phyloP scores from a whole-genome alignment of 2,888 invertebrate species.

The Eupeodes latifasciatus region DNA sequence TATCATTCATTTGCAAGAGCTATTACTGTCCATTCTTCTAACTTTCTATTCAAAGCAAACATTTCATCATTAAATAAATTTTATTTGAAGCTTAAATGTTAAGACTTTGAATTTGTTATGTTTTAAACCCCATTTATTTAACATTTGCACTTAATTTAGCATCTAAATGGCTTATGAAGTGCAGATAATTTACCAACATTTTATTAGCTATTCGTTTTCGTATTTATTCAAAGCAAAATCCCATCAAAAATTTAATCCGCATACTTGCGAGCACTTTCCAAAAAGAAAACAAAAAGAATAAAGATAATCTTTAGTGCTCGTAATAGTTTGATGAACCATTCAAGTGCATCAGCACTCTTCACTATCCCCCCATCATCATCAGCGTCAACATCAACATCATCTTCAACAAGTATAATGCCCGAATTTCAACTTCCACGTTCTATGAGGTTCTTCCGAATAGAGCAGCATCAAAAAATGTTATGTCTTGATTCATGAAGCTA shows the following conservation, averaged over 20 bases:
- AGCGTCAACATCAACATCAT: background rate
- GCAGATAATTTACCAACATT: background rate
- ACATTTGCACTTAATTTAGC: background rate
- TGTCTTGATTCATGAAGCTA: slow-evolving; percentile 14
- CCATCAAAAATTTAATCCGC: slow-evolving; percentile 1
- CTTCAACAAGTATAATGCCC: background rate
- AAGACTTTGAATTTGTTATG: too few relatives aligned
- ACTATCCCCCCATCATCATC: background rate
- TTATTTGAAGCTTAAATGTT: too few relatives aligned
- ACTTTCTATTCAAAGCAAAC: too few relatives aligned
- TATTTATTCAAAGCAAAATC: background rate
- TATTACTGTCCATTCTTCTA: too few relatives aligned
- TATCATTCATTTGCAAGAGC: too few relatives aligned
- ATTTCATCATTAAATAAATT: too few relatives aligned
- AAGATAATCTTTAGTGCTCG: slow-evolving; percentile 40
- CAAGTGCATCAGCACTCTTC: background rate
- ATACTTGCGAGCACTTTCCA: background rate
- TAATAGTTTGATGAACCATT: slow-evolving; percentile 46
- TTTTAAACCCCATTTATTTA: background rate
- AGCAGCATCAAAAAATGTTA: background rate
- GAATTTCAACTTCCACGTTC: slow-evolving; percentile 1
- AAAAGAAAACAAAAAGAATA: background rate
- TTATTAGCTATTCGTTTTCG: background rate
- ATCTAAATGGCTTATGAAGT: background rate
- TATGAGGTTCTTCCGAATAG: background rate